Base-by-base conservation (phyloP, 2,888 invertebrate genomes). In the Morpho achilles region DNA sequence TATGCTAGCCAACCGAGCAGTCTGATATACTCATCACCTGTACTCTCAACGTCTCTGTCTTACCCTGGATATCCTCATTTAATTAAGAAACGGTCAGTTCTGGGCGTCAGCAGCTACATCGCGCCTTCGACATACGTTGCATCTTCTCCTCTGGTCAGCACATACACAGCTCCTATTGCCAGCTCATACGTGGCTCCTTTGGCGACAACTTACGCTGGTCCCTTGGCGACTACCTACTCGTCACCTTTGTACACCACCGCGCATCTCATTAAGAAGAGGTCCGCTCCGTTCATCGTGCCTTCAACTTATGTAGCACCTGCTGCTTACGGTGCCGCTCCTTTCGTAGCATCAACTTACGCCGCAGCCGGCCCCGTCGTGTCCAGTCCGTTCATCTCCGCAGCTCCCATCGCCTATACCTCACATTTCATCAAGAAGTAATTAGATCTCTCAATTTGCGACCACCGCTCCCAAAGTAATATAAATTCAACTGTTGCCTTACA, bases 211-310 rank as follows among this genome's bases (percentile, higher is more conserved):
- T 63, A 64, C 64, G 43, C 56, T 23, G 48, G 61, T 8, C 62
- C 79, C 8, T 76, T 80, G 60, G 67, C 80, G 16, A 70, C 78
- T 48, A 65, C 82, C 47, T 63, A 64, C 65, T 42, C 56, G 32
- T 76, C 7, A 69, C 60, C 65, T 49, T 16, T 60, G 10, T 61
- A 63, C 48, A 41, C 64, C 41, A 58, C 80, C 61, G 78, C 72
- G 6, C 87, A 87, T 67, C 65, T 79, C 59, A 82, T 88, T 70
- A 76, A 76, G 69, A 89, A 89, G 71, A 80, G 88, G 50, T 87
- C 87, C 2, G 82, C 74, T 40, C 59, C 69, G 9, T 60, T 75
- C 43, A 22, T 67, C 43, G 76, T 59, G 10, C 60, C 66, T 10
- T 48, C 58, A 10, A 56, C 57, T 44, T 63, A 59, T 58, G 48